Percentiles rank a stretch among this genome's conserved stretches.
Evolutionary conservation across 2,888 invertebrate genomes (phyloP).

Genomic region (Minunthozetes semirufus): DNA sequence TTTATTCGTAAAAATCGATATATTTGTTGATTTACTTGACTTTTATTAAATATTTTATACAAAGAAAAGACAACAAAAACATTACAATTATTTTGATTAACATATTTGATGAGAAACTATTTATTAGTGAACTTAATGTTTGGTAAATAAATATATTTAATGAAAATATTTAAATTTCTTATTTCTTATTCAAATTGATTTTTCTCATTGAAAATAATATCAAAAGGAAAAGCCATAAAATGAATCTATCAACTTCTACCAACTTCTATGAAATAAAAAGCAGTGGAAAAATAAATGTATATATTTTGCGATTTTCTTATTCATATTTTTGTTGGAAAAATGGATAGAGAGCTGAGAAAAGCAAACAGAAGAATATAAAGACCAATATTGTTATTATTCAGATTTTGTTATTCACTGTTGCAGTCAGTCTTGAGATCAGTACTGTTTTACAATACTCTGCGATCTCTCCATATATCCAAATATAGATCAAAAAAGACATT

Average conservation of each 20-base stretch:
- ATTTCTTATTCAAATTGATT: neutral
- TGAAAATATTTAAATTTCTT: neutral
- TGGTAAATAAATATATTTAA: slow-evolving; percentile 5
- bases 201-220: neutral
- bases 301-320: neutral
- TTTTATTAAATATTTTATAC: too few relatives aligned
- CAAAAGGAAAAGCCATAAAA: neutral
- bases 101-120: neutral
- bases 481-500: slow-evolving; percentile 23
- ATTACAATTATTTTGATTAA: neutral
- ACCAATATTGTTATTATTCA: slow-evolving; percentile 18
- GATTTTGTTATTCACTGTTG: slow-evolving; percentile 18
- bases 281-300: neutral
- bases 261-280: neutral
- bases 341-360: slow-evolving; percentile 24
- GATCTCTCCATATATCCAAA: neutral
- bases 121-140: neutral
- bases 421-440: neutral
- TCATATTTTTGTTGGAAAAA: neutral
- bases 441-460: neutral
- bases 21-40: too few relatives aligned
- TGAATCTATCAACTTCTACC: too few relatives aligned
- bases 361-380: slow-evolving; percentile 17
- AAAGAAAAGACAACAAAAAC: neutral
- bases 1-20: too few relatives aligned